Evolutionary conservation across 2,113 vertebrate species (phyloP).

Genomic region (human): GRCh38 chr1:190551001-190551500

Average conservation of each 20-base stretch:
- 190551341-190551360: too few relatives aligned
- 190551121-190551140: background rate
- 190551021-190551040: background rate
- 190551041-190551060: background rate
- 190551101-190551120: background rate
- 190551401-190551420: too few relatives aligned
- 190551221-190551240: background rate
- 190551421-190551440: too few relatives aligned
- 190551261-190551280: background rate
- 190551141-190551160: background rate
- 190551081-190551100: background rate
- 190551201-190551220: background rate
- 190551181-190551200: background rate
- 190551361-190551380: too few relatives aligned
- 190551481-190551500: too few relatives aligned
- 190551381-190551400: too few relatives aligned
- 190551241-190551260: background rate
- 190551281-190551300: background rate
- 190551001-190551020: background rate
- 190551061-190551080: background rate
- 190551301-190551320: background rate
- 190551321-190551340: background rate
- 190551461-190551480: too few relatives aligned
- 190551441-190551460: too few relatives aligned
- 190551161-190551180: background rate